These are phyloP conservation scores for Ptychadena robeensis DNA, from an alignment of 2,797 vertebrate genomes.

Conservation along the genomic window DNA sequence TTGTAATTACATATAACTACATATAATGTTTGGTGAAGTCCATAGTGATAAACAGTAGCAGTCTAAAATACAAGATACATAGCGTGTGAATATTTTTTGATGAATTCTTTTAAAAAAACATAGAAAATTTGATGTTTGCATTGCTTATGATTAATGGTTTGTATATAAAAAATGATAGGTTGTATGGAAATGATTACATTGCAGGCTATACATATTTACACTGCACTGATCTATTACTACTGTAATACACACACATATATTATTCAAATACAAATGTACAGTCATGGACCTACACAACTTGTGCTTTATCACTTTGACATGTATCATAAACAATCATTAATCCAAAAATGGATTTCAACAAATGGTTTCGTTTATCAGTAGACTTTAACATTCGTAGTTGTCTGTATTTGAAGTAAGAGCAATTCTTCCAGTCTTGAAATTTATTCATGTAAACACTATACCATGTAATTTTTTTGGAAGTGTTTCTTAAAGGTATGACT, in stretches of 20 bases:
- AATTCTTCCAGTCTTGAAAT: background rate
- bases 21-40: too few species aligned
- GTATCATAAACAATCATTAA: slow-evolving; percentile 14
- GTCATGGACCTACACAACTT: background rate
- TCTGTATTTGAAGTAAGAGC: background rate
- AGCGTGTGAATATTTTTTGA: background rate
- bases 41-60: too few species aligned
- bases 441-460: background rate
- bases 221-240: slow-evolving; percentile 12
- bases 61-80: background rate
- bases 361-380: slow-evolving; percentile 2
- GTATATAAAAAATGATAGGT: slow-evolving; percentile 19
- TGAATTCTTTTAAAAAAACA: background rate
- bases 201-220: background rate
- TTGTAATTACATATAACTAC: too few species aligned
- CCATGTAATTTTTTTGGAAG: too few species aligned
- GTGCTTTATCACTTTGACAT: slow-evolving; percentile 17
- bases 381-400: background rate
- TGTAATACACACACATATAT: slow-evolving; percentile 11
- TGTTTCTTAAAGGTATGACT: too few species aligned
- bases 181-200: slow-evolving; percentile 9
- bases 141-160: background rate
- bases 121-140: background rate
- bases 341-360: slow-evolving; percentile 3
- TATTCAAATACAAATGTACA: background rate